Evolutionary conservation across 2,888 invertebrate species (phyloP), one percentile per base, ranked within the genome.

Genomic region (Sarcophaga rosellei): DNA sequence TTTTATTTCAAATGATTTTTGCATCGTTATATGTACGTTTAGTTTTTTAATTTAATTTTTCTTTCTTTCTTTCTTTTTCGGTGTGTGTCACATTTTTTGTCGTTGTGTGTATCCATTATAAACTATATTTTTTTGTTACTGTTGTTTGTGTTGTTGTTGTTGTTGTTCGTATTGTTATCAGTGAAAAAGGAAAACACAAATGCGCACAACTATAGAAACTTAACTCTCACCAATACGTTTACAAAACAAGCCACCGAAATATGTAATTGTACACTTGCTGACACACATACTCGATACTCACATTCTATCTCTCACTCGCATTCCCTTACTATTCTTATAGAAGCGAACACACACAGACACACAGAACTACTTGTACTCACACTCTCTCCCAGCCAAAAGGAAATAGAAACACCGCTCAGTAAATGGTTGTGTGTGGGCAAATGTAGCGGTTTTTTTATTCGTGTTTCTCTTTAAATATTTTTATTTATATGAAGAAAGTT

Each of bases 121-220:
- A 61, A 66, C 66, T 23, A 21, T 47, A 57, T 4, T 20, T 3
- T 25, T n/a, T 57, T n/a, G 3, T 61, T 61, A n/a, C 10, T 69
- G 47, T 21, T 65, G 10, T 68, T 69, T 53, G 57, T 61, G 3
- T 5, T 70, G 69, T 68, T 75, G 12, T 76, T 59, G 61, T 70
- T 53, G 1, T 76, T 76, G 70, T 61, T 70, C 72, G 76, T 72
- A 63, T 66, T 72, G 61, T 77, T 82, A 72, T 82, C 77, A 77
- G 59, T 72, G 53, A 53, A 82, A 35, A 77, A 73, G 53, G 76
- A 66, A 74, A 84, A 76, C 72, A 81, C 84, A 68, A 78, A 63
- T 86, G 86, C 86, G 84, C 86, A 84, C 84, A 70, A 74, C 81
- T 78, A 66, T 61, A 47, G 47, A 62, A 81, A 78, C 35, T 70